Conservation (phyloP, 2,888 invertebrate species). For the Sarcophaga caerulescens region DNA sequence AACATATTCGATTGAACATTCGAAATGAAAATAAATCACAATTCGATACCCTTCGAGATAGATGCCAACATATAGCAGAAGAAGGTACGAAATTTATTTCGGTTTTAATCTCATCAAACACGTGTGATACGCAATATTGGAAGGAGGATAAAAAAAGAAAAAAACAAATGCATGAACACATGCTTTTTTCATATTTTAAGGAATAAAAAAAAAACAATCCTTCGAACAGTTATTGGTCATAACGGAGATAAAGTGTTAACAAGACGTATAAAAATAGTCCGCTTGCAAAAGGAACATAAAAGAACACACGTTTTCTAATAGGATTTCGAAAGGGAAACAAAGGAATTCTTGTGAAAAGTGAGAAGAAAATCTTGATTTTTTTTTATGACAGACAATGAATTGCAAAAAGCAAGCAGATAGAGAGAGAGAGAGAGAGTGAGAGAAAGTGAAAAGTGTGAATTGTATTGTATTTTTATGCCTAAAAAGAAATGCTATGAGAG, state of each 20-base stretch:
- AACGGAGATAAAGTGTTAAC: slow-evolving; percentile 66
- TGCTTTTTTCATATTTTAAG: slow-evolving; percentile 41
- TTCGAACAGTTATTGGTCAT: slow-evolving; percentile 57
- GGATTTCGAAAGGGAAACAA: slow-evolving; percentile 67
- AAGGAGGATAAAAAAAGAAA: not conserved
- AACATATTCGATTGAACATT: not conserved
- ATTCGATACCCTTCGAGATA: slow-evolving; percentile 52
- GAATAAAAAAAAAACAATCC: slow-evolving; percentile 26
- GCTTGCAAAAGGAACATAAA: slow-evolving; percentile 44
- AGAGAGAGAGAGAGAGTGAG: too few relatives aligned
- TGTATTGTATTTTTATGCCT: slow-evolving; percentile 27
- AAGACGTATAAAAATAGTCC: slow-evolving; percentile 51
- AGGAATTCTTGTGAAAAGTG: slow-evolving; percentile 5
- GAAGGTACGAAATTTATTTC: not conserved
- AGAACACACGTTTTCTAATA: slow-evolving; percentile 71
- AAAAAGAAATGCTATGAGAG: not conserved
- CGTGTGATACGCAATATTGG: slow-evolving; percentile 65
- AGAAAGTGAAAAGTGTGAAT: not conserved
- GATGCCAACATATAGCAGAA: slow-evolving; percentile 40
- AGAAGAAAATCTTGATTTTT: slow-evolving; percentile 61
- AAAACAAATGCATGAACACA: slow-evolving; percentile 47
- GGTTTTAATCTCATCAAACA: slow-evolving; percentile 62
- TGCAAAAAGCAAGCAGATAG: slow-evolving; percentile 55
- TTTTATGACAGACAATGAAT: slow-evolving; percentile 67
- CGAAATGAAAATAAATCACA: slow-evolving; percentile 53